Base-by-base conservation (phyloP, 2,888 invertebrate species). In the Mythimna ferrago region DNA sequence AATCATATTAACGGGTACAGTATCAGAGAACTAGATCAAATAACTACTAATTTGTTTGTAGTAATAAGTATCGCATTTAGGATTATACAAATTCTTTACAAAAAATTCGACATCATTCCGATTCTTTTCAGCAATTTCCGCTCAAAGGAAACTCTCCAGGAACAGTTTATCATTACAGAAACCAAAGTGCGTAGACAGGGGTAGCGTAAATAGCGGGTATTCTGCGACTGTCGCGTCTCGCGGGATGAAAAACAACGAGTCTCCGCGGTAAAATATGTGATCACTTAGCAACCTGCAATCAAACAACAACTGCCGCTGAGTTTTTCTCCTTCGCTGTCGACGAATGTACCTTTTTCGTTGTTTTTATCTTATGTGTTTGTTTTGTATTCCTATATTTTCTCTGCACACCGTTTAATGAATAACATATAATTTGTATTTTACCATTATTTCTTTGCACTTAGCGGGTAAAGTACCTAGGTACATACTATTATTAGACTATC, bases 221-320 rank as follows among this genome's bases (percentile, higher is more conserved):
- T 88, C 86, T 81, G 86, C 83, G 78, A 74, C 81, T 81, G 82
- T 84, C 85, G 85, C 80, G 82, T 84, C 86, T 82, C 86, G 69
- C 73, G 87, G 86, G 88, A 90, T 92, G 93, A 94, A 93, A 94
- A 94, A 94, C 92, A 92, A 91, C 90, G 91, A 90, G 89, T 89
- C 91, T 80, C 89, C 82, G 88, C 78, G 85, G 91, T 95, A 93
- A 96, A 93, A 95, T 96, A 96, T 95, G 95, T 93, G 95, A 95
- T 93, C 96, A 96, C 96, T 96, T 96, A 96, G 94, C 95, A 90
- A 92, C 94, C 94, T 94, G 93, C 94, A 95, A 96, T 96, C 96
- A 95, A 94, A 94, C 93, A 90, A 90, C 89, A 86, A 92, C 89
- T 90, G 89, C 89, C 88, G 83, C 88, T 89, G 90, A 91, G 91